Percentiles rank a stretch among this genome's conserved stretches.
These are phyloP conservation scores for Conus ventricosus DNA, from an alignment of 1,140 invertebrate species.

Conservation along the genomic window DNA sequence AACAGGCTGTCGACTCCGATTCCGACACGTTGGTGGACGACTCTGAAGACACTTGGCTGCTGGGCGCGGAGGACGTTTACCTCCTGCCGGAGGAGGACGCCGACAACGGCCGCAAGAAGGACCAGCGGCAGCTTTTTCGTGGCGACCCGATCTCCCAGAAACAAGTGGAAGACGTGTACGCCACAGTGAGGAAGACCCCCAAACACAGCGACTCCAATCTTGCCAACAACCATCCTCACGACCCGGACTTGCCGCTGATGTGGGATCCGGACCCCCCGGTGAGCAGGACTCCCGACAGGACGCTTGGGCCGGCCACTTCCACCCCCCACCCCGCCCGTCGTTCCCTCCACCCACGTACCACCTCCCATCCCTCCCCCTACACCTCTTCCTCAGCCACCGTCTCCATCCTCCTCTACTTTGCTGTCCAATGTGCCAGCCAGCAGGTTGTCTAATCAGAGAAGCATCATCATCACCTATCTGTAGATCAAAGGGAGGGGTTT, in stretches of 20 bases:
- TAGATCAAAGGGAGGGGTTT: conserved; percentile 13
- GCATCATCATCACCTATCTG: conserved; percentile 54
- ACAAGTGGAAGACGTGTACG: conserved; percentile 46
- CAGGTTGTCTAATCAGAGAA: conserved; percentile 49
- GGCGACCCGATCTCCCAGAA: conserved; percentile 1
- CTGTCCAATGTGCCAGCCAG: conserved; percentile 44
- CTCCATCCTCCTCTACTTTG: conserved; percentile 41
- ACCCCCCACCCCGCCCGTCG: neutral
- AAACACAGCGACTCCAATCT: conserved; percentile 23
- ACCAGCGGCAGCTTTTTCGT: conserved; percentile 15
- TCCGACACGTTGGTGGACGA: conserved; percentile 11
- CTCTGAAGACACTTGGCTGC: neutral
- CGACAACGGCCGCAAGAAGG: conserved; percentile 3
- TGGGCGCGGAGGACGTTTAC: neutral
- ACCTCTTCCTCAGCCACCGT: conserved; percentile 12
- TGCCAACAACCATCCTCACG: neutral
- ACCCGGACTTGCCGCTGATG: neutral
- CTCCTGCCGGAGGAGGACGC: conserved; percentile 24
- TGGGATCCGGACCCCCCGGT: neutral
- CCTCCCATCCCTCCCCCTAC: neutral
- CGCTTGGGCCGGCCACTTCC: no score
- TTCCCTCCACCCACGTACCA: neutral
- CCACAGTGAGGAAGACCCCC: conserved; percentile 46
- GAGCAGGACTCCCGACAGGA: neutral
- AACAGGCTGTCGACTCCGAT: neutral